Conservation (phyloP, 2,888 invertebrate species). For the Dione juno region DNA sequence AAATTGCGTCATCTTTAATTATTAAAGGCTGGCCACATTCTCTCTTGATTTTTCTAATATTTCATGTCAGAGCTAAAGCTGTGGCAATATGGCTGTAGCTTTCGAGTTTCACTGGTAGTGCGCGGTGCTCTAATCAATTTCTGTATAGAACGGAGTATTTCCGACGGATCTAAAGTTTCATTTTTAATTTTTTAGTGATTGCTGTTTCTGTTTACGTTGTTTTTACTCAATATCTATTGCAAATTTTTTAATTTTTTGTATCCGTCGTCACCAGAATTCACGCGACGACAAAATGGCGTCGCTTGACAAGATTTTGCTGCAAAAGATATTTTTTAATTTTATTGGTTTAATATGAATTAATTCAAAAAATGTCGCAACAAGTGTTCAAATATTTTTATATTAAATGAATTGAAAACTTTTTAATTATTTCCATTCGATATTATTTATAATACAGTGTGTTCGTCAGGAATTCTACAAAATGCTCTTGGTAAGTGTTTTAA, state of each 20-base stretch:
- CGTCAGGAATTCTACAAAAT: constrained; percentile 75
- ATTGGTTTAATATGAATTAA: constrained; percentile 63
- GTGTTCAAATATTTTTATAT: constrained; percentile 62
- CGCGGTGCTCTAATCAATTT: constrained; percentile 78
- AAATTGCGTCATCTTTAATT: constrained; percentile 48
- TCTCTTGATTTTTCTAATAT: constrained; percentile 46
- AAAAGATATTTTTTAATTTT: constrained; percentile 75
- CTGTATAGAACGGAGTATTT: constrained; percentile 73
- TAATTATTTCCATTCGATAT: constrained; percentile 58
- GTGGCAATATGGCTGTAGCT: constrained; percentile 81
- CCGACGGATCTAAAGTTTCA: constrained; percentile 76
- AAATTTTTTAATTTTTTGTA: constrained; percentile 72
- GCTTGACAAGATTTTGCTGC: constrained; percentile 80
- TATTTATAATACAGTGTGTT: constrained; percentile 70
- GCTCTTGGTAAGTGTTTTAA: constrained; percentile 79
- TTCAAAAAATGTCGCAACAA: constrained; percentile 58
- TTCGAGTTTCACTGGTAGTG: constrained; percentile 81
- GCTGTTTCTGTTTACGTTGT: constrained; percentile 69
- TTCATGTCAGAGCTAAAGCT: constrained; percentile 49
- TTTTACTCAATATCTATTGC: constrained; percentile 66
- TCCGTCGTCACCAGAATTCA: constrained; percentile 82
- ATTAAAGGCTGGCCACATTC: constrained; percentile 52
- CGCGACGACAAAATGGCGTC: constrained; percentile 84
- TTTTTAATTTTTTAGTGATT: constrained; percentile 77
- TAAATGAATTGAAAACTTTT: constrained; percentile 63